Conservation (phyloP, 2,888 invertebrate genomes). For the Oligia strigilis region DNA sequence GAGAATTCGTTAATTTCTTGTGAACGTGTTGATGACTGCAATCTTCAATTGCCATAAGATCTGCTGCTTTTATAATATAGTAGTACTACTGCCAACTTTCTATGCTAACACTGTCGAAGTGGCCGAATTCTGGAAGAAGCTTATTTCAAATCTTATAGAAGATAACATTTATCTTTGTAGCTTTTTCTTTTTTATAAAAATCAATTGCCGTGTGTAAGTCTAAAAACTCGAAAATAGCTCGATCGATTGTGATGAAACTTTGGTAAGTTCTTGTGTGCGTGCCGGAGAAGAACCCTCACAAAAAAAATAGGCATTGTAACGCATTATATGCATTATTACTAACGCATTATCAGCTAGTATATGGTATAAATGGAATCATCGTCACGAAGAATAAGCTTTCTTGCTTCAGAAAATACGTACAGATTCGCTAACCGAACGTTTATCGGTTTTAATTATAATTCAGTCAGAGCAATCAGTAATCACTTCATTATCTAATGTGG, state of each 20-base stretch:
- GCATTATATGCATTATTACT: neutral
- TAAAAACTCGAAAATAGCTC: neutral
- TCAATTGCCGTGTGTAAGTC: neutral
- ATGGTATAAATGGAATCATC: neutral
- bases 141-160: neutral
- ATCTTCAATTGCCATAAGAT: neutral
- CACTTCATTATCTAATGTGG: neutral
- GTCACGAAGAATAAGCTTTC: neutral
- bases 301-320: neutral
- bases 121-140: neutral
- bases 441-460: neutral
- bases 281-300: neutral
- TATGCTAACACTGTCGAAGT: neutral
- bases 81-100: no score
- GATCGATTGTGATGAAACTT: neutral
- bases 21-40: neutral
- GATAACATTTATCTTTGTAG: no score
- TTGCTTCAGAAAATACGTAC: neutral
- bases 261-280: neutral
- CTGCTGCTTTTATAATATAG: neutral
- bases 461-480: neutral
- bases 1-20: neutral
- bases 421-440: neutral
- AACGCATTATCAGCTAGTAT: neutral
- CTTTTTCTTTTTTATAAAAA: neutral